These are phyloP conservation scores for Eupithecia tripunctaria DNA, from an alignment of 2,888 invertebrate species.

Conservation along the genomic window DNA sequence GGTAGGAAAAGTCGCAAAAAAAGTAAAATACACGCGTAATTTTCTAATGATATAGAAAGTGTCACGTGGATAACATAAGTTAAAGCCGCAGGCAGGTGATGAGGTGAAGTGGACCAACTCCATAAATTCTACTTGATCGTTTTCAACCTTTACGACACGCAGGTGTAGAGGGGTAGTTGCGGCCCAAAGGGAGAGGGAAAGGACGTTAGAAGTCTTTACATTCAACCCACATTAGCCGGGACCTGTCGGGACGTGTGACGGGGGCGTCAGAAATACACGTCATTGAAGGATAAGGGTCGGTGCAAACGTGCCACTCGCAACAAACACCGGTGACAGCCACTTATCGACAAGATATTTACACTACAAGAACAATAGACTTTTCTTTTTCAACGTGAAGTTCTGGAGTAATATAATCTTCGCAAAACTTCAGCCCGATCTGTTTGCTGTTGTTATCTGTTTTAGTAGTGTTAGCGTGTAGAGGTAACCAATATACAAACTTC, in stretches of 20 bases:
- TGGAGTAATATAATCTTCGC: neutral
- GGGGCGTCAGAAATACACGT: constrained; percentile 45
- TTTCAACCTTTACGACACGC: constrained; percentile 28
- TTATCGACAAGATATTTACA: constrained; percentile 11
- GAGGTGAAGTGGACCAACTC: neutral
- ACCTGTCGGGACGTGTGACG: constrained; percentile 59
- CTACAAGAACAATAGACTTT: neutral
- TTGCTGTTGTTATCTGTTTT: no score
- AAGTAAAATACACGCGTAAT: neutral
- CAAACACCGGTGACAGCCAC: constrained; percentile 6
- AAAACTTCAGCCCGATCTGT: neutral
- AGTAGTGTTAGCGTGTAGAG: neutral
- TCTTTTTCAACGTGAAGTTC: neutral
- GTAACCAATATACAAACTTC: neutral
- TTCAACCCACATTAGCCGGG: constrained; percentile 72
- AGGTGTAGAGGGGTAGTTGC: constrained; percentile 43
- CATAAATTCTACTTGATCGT: constrained; percentile 7
- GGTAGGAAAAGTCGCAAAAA: neutral
- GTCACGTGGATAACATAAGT: neutral
- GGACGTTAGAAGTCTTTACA: constrained; percentile 69
- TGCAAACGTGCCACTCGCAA: constrained; percentile 9
- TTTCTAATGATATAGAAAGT: neutral
- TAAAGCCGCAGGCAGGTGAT: neutral
- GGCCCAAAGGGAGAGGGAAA: constrained; percentile 64
- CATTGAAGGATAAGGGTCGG: constrained; percentile 31